Evolutionary conservation across 2,888 invertebrate species (phyloP).

Genomic region (Tanytarsus gracilentus): DNA sequence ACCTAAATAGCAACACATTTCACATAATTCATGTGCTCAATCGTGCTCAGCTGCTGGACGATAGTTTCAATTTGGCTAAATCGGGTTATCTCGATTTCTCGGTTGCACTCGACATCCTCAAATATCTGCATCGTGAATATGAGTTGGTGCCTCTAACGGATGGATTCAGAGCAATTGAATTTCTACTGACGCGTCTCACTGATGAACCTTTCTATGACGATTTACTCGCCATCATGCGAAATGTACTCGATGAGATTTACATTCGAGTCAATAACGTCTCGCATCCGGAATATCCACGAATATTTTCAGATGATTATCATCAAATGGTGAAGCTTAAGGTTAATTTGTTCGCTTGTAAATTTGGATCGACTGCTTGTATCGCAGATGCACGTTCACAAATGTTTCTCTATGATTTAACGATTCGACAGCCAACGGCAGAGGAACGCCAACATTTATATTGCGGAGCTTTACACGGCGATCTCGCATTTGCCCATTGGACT

Average conservation of each 20-base stretch:
- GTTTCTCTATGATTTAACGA: not conserved
- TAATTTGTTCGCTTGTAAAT: slow-evolving; percentile 18
- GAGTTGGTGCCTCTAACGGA: slow-evolving; percentile 5
- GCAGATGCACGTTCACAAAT: not conserved
- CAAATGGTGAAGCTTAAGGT: slow-evolving; percentile 1
- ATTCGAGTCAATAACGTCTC: not conserved
- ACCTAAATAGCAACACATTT: slow-evolving; percentile 1
- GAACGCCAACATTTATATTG: slow-evolving; percentile 17
- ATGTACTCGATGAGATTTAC: slow-evolving; percentile 11
- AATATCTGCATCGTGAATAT: slow-evolving; percentile 16
- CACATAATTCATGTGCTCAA: slow-evolving; percentile 11
- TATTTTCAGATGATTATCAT: slow-evolving; percentile 1
- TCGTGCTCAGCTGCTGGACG: slow-evolving; percentile 25
- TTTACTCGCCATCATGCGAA: not conserved
- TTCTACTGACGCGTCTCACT: slow-evolving; percentile 3
- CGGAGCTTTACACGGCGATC: not conserved
- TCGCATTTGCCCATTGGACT: not conserved
- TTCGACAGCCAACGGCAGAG: not conserved
- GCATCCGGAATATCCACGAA: not conserved
- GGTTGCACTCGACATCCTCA: not conserved
- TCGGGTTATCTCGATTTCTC: slow-evolving; percentile 1
- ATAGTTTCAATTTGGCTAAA: slow-evolving; percentile 17
- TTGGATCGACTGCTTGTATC: slow-evolving; percentile 5
- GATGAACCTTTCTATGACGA: slow-evolving; percentile 11
- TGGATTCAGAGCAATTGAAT: slow-evolving; percentile 7